Base-by-base conservation (phyloP, 2,888 invertebrate genomes). In the Macrophya alboannulata region DNA sequence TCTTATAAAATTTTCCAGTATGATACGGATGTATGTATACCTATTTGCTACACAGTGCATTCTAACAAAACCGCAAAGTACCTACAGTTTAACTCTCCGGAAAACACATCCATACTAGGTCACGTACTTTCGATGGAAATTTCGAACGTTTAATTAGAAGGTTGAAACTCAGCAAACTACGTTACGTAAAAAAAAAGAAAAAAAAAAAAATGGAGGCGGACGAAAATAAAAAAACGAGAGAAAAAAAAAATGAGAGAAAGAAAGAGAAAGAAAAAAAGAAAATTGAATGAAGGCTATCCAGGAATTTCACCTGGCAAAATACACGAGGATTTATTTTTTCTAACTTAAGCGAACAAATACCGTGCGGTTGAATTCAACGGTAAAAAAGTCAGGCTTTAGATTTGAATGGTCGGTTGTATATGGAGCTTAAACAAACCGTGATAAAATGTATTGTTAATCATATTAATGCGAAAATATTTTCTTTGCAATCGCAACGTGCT, bases 261-360 rank as follows among this genome's bases (percentile, higher is more conserved):
- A 17, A 43, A 2, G 43, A 68, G 1, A 71, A 68, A 71, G 2
- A 17, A 6, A 71, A 9, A 71, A 17, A 37, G 12, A 31, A 31
- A 71, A 31, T 37, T 37, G 31, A 31, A 31, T 31, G 31, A 31
- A 77, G 9, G 17, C 21, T 31, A 51, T 77, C 8, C 51, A 17
- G 51, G n/a, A 77, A 31, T 55, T 77, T 77, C 31, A 37, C 77
- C 51, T 77, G 51, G 31, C 17, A 45, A 74, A 45, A 74, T 74
- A 74, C 72, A n/a, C 45, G 72, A 74, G 72, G 72, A 77, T 74
- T 37, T 77, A 77, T 31, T 77, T 55, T 77, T 77, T 55, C 37
- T 55, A 55, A 77, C 77, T 51, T 21, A 55, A 17, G 9, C 8
- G 31, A 77, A 74, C 45, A 45, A 74, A 74, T 45, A 43, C 45